Evolutionary conservation across 2,113 vertebrate genomes (phyloP).

Genomic region (Antechinus flavipes): DNA sequence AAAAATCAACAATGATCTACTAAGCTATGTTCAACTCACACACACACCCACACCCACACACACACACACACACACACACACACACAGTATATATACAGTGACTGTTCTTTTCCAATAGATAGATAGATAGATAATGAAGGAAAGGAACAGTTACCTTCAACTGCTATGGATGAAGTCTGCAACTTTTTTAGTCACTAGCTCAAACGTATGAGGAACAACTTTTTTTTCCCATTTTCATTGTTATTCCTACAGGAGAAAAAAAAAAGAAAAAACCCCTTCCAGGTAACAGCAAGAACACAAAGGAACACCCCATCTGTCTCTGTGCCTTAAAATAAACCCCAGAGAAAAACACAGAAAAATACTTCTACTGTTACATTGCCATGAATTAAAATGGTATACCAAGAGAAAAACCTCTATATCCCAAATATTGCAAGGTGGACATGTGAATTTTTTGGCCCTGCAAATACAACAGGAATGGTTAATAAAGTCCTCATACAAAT

Average conservation of each 20-base stretch:
- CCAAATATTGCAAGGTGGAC: background rate
- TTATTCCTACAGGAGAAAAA: background rate
- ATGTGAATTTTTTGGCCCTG: background rate
- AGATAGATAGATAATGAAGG: background rate
- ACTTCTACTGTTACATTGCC: background rate
- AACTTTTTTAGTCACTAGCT: background rate
- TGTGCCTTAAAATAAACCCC: background rate
- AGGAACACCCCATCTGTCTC: background rate
- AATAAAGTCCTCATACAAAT: background rate
- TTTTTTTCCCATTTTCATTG: background rate
- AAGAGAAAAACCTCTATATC: background rate
- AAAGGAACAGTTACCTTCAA: background rate
- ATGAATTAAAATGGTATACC: background rate
- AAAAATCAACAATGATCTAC: background rate
- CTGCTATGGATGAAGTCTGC: background rate
- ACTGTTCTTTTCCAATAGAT: too few relatives aligned
- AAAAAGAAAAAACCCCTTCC: background rate
- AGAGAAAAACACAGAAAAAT: background rate
- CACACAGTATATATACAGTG: too few relatives aligned
- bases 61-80: too few relatives aligned
- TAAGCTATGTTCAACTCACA: background rate
- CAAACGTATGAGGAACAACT: background rate
- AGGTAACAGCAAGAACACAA: background rate
- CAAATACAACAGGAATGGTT: background rate
- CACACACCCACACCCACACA: too few relatives aligned